A percentile compares a stretch with the other conserved stretches of the same genome.
phyloP scores from a whole-genome alignment of 2,797 vertebrate genomes.

The Lithobates pipiens region DNA sequence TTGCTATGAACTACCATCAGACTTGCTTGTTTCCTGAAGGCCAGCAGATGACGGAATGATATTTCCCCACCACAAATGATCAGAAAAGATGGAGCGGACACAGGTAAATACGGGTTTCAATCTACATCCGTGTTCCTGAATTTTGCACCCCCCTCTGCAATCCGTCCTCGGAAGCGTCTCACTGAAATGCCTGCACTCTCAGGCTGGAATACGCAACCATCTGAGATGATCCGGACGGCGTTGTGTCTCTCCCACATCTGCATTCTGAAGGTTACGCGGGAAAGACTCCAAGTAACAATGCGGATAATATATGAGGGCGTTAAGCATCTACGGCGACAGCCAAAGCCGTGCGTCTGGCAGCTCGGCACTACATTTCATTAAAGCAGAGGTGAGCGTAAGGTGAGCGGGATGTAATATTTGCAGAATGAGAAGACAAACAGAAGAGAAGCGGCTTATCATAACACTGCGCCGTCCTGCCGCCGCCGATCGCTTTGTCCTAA shows the following conservation, averaged over 20 bases:
- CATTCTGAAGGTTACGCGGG: conserved; percentile 42
- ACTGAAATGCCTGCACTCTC: too few relatives aligned
- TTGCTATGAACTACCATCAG: too few relatives aligned
- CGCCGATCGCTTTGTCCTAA: background rate
- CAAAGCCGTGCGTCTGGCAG: conserved; percentile 37
- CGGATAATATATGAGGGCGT: conserved; percentile 42
- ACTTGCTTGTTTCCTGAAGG: too few relatives aligned
- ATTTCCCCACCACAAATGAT: too few relatives aligned
- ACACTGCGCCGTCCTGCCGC: background rate
- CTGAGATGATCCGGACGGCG: too few relatives aligned
- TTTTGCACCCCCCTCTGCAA: too few relatives aligned
- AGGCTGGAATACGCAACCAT: too few relatives aligned
- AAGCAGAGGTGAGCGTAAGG: conserved; percentile 53
- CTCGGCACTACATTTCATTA: conserved; percentile 50
- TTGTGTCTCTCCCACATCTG: background rate
- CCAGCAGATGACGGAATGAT: too few relatives aligned
- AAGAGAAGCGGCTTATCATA: background rate
- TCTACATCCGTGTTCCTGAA: too few relatives aligned
- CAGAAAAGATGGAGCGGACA: too few relatives aligned
- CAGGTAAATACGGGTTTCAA: too few relatives aligned
- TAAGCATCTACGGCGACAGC: conserved; percentile 33
- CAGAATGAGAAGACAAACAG: conserved; percentile 49
- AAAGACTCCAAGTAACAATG: conserved; percentile 27
- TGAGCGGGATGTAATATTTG: conserved; percentile 49
- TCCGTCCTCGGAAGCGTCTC: too few relatives aligned